Percentiles rank a stretch among this genome's conserved stretches.
Conservation (phyloP, 1,140 invertebrate species). For the Caerostris darwini region DNA sequence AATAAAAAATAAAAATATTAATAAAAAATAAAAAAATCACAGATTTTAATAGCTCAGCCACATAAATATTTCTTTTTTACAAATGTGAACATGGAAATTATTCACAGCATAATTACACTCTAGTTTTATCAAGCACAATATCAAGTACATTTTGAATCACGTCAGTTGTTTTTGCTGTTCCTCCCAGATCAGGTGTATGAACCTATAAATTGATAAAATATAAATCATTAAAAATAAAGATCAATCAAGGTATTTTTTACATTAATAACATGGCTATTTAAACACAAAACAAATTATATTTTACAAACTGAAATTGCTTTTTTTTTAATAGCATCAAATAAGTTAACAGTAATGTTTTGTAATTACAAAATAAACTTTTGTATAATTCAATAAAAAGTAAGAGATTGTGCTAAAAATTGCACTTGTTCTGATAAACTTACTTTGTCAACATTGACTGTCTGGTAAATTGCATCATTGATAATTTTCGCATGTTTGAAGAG, state of each 20-base stretch:
- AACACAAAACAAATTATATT: too few species aligned
- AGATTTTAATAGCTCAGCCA: not conserved
- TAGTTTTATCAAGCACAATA: conserved; percentile 79
- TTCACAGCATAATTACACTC: not conserved
- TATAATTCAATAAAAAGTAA: too few species aligned
- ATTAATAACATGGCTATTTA: too few species aligned
- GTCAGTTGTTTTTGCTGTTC: conserved; percentile 85
- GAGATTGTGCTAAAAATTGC: not conserved
- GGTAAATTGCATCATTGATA: conserved; percentile 89
- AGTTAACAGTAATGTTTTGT: too few species aligned
- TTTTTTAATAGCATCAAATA: too few species aligned
- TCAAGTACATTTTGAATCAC: conserved; percentile 85
- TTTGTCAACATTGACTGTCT: conserved; percentile 91
- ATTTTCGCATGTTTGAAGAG: conserved; percentile 90
- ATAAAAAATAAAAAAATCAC: conserved; percentile 32
- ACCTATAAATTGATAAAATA: conserved; percentile 73
- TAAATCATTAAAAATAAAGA: not conserved
- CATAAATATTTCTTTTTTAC: not conserved
- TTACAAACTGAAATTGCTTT: too few species aligned
- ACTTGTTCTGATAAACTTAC: conserved; percentile 81
- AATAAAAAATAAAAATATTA: too few species aligned
- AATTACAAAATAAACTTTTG: too few species aligned
- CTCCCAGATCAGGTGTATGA: conserved; percentile 85
- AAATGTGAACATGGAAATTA: not conserved
- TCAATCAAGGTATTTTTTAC: too few species aligned